phyloP scores from a whole-genome alignment of 2,113 vertebrate species.

The Bostrychus sinensis region DNA sequence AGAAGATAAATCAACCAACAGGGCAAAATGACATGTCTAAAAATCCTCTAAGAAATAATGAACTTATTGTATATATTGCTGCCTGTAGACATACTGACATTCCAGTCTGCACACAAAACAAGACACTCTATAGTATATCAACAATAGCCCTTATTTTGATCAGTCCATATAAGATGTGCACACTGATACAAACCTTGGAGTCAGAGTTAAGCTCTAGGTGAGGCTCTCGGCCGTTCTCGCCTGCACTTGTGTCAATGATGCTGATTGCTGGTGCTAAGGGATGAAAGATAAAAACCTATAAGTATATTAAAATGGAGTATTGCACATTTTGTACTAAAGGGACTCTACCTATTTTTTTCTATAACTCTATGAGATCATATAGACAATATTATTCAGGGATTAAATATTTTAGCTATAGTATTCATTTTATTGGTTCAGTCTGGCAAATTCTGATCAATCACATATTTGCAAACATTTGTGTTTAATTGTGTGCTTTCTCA shows the following conservation, averaged over 20 bases:
- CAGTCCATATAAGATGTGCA: neutral
- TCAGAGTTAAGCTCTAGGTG: conserved; percentile 79
- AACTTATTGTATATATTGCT: neutral
- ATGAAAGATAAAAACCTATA: conserved; percentile 7
- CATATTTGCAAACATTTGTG: neutral
- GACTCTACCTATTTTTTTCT: too few species aligned
- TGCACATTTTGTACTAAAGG: too few species aligned
- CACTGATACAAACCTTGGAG: conserved; percentile 76
- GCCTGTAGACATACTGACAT: neutral
- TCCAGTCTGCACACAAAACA: neutral
- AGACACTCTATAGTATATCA: neutral
- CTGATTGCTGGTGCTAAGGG: conserved; percentile 82
- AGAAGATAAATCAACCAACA: neutral
- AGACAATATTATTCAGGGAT: too few species aligned
- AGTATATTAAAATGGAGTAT: conserved; percentile 3
- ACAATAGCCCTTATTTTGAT: neutral
- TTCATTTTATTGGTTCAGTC: too few species aligned
- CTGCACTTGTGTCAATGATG: conserved; percentile 76
- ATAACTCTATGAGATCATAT: too few species aligned
- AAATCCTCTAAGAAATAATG: neutral
- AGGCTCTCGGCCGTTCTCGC: conserved; percentile 72
- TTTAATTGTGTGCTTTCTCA: too few species aligned
- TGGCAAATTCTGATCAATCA: too few species aligned
- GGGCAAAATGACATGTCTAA: neutral
- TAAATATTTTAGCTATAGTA: too few species aligned